phyloP scores from a whole-genome alignment of 2,113 vertebrate genomes.

The Hoplias malabaricus region DNA sequence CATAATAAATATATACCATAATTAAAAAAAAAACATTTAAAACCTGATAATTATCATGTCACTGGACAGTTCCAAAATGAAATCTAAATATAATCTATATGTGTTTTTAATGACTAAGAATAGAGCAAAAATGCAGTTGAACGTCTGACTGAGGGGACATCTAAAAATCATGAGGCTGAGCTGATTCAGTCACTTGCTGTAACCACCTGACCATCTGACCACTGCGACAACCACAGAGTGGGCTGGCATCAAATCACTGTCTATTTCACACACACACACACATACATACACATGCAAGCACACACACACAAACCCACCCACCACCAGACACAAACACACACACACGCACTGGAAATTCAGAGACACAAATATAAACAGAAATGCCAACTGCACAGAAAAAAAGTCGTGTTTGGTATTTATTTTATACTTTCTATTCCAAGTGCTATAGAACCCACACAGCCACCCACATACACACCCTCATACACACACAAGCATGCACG shows the following conservation, averaged over 20 bases:
- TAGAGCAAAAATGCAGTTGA: not conserved
- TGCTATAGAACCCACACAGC: not conserved
- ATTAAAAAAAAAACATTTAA: too few relatives aligned
- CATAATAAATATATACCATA: too few relatives aligned
- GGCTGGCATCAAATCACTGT: not conserved
- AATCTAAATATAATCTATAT: too few relatives aligned
- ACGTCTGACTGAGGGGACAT: not conserved
- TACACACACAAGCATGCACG: too few relatives aligned
- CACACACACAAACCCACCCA: slow-evolving; percentile 1
- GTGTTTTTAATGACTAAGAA: not conserved
- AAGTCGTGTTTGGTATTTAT: not conserved
- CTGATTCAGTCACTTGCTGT: not conserved
- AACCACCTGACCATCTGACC: not conserved
- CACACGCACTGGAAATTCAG: not conserved
- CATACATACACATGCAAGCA: not conserved
- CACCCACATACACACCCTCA: not conserved
- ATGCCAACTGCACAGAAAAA: not conserved
- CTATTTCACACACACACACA: not conserved
- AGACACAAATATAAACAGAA: not conserved
- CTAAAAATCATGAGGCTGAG: not conserved
- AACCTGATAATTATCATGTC: too few relatives aligned
- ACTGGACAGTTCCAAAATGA: too few relatives aligned
- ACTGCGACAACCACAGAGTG: not conserved
- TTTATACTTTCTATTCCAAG: not conserved
- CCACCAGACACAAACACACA: not conserved